Base-by-base conservation (phyloP, 2,888 invertebrate genomes). In the Dasypolia templi region DNA sequence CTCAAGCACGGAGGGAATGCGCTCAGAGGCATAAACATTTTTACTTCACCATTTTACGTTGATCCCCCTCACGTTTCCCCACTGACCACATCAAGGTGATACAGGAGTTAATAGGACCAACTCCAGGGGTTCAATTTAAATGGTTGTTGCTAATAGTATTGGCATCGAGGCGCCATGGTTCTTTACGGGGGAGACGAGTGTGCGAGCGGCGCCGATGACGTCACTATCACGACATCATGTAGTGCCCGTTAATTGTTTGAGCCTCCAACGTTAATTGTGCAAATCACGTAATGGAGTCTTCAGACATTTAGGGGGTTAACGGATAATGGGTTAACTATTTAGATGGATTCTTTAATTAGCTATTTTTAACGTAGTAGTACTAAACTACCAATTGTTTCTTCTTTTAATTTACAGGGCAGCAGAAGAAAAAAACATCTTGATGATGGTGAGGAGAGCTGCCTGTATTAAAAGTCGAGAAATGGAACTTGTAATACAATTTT, bases 151-250 rank as follows among this genome's bases (percentile, higher is more conserved):
- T 89, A 88, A 87, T 87, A 85, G 83, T 87, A 87, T 87, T 87
- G 86, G 86, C 82, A 75, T 81, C 67, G 71, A 88, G 92, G 92
- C 92, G 92, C 93, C 93, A 88, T 42, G 78, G 86, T 91, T 92
- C 91, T 93, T 93, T 92, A 92, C 91, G 82, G 86, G 81, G 83
- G 88, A 89, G 91, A 90, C 89, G 79, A 84, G 69, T 79, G 86
- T 87, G 92, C 93, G 93, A 93, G 92, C 77, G 93, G 92, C 92
- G 92, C 91, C 92, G 61, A 80, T 82, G 92, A 86, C 86, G 87
- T 86, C 81, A 86, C 79, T 29, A 19, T 53, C 89, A 83, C 90
- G 91, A 90, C 89, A 89, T 91, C 56, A 77, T 75, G 72, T 69
- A 77, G 74, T 75, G 70, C 68, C 65, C 29, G 82, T 84, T 88